Evolutionary conservation across 2,113 vertebrate genomes (phyloP), one percentile per base, ranked within the genome.

Genomic region (Sylvicapra grimmia): DNA sequence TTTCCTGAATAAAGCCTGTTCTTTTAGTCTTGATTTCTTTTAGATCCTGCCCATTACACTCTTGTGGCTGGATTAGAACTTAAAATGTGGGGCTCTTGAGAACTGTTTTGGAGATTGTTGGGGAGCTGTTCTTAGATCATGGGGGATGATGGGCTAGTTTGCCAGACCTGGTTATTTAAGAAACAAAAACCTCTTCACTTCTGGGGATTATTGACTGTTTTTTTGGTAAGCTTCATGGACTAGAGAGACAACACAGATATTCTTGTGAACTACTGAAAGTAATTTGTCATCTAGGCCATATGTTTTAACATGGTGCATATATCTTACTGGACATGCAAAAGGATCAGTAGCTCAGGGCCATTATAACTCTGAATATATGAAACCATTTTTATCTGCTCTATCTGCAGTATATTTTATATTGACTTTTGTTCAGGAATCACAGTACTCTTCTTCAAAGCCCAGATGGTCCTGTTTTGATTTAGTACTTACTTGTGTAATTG

Each of bases 401-500:
- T 53, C 31, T 83, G 49, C 31, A n/a, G 49, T 83, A 36, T 83
- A 25, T 83, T 36, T 83, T 83, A 83, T 83, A 83, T 63, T 94
- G 80, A 93, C 47, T 96, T 88, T 61, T 82, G 85, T 91, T 89
- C 44, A 59, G 86, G 90, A 96, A 75, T 91, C 51, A 72, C 53
- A 82, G 83, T 85, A 72, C 33, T 91, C n/a, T 51, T 91, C 56
- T n/a, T 93, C 29, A 89, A 86, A 96, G 93, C 88, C 94, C 96
- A 94, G 89, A 82, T 95, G 79, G 49, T 36, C 72, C 91, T 96
- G 31, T 89, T 75, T 96, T 96, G 95, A 95, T 96, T 92, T 96
- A 95, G 56, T 68, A 31, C 44, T 90, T 82, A 90, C 53, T 96
- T 54, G 25, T 8, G 40, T 86, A 61, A 14, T 53, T n/a, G 61